A percentile compares a stretch with the other conserved stretches of the same genome.
Evolutionary conservation across 2,888 invertebrate genomes (phyloP).

Genomic region (Sicus ferrugineus): DNA sequence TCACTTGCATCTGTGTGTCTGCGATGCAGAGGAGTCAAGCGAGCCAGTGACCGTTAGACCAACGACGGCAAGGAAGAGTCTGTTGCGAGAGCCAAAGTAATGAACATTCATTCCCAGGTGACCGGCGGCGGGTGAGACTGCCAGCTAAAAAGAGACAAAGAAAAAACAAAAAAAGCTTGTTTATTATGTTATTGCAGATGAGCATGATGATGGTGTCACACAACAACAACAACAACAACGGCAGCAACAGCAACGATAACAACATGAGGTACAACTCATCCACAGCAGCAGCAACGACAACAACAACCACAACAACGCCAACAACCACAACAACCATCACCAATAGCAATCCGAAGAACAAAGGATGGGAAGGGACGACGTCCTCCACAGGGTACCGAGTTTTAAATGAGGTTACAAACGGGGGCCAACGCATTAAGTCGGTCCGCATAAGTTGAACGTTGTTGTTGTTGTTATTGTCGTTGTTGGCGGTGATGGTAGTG

Average conservation of each 20-base stretch:
- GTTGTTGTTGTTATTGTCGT: constrained; percentile 5
- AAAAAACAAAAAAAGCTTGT: constrained; percentile 3
- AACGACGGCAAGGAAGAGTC: not conserved
- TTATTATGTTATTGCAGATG: constrained; percentile 7
- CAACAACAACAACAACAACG: not conserved
- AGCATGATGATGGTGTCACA: not conserved
- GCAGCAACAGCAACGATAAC: too few species aligned
- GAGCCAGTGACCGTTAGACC: constrained; percentile 2
- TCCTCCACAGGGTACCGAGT: not conserved
- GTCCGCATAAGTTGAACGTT: not conserved
- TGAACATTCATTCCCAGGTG: constrained; percentile 32
- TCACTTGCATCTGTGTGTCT: not conserved
- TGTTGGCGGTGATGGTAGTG: not conserved
- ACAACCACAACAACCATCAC: not conserved
- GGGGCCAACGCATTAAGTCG: not conserved
- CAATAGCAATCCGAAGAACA: too few species aligned
- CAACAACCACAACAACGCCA: not conserved
- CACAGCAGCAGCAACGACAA: not conserved
- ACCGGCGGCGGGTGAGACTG: constrained; percentile 3
- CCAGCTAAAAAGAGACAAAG: not conserved
- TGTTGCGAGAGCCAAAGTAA: constrained; percentile 17
- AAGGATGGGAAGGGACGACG: too few species aligned
- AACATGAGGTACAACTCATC: too few species aligned
- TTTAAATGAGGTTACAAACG: constrained; percentile 1
- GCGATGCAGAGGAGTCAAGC: not conserved